Evolutionary conservation across 2,888 invertebrate genomes (phyloP), one percentile per base, ranked within the genome.

Genomic region (Oasisia sp.): DNA sequence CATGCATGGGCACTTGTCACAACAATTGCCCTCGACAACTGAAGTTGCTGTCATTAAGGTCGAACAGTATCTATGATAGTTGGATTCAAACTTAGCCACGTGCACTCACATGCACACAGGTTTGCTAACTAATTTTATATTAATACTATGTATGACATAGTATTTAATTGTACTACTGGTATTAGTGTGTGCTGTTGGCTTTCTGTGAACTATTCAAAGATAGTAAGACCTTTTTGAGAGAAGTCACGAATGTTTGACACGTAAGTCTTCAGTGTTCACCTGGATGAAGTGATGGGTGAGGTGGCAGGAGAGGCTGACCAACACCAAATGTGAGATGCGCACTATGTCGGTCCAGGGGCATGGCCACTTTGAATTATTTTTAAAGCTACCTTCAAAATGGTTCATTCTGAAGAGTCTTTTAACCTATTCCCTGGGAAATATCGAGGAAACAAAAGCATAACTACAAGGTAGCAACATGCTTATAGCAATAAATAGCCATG

Each of bases 111-210:
- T 50, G 50, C 50, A 50, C 7, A 74, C 74, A 74, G n/a, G 74
- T 19, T 74, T 74, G 74, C 74, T 74, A 74, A 19, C 0, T 74
- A 27, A 74, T 74, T 5, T 74, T 19, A 74, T 74, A 74, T 74
- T 74, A 74, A 74, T 74, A 74, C 74, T 74, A 74, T 74, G 74
- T 74, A 74, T 74, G 74, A 7, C 74, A 74, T 74, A 74, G 74
- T 74, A n/a, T 19, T 27, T 74, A 19, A 74, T 74, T 74, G 27
- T 74, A 74, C 74, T 74, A 27, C 27, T 74, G 27, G 74, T 74
- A 74, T 27, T 74, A 7, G 7, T 74, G n/a, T 74, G 7, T 74
- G 3, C 27, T 74, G 74, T 74, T 50, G 50, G 50, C 74, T 27
- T 19, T 74, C 27, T 74, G 27, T 38, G 74, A 74, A 74, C 74